Conservation (phyloP, 2,797 vertebrate species). For the Alca torda region DNA sequence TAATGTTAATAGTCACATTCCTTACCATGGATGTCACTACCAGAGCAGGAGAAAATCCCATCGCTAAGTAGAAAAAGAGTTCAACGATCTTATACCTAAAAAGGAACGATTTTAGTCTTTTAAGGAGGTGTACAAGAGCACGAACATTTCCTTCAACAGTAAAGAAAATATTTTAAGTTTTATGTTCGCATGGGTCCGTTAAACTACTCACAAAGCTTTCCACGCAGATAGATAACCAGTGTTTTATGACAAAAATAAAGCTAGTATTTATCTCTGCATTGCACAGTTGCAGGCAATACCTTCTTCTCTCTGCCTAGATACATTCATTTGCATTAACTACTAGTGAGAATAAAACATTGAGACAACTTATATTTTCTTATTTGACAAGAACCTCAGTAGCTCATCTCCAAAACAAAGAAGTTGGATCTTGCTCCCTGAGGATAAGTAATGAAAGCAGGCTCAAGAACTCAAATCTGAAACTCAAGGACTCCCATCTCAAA, state of each 20-base stretch:
- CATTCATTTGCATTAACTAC: background rate
- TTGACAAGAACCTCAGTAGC: background rate
- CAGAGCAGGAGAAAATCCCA: slow-evolving; percentile 95
- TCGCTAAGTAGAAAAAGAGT: slow-evolving; percentile 94
- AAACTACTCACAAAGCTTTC: background rate
- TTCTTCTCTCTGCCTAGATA: background rate
- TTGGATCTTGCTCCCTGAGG: background rate
- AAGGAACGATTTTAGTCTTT: background rate
- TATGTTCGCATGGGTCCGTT: background rate
- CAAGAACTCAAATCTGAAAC: background rate
- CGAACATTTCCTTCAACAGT: background rate
- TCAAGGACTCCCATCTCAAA: background rate
- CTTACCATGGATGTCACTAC: slow-evolving; percentile 96
- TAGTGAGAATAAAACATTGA: background rate
- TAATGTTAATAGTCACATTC: slow-evolving; percentile 6
- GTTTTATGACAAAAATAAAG: background rate
- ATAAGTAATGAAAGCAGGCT: background rate
- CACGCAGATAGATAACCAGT: background rate
- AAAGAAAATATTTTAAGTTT: background rate
- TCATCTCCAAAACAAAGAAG: background rate
- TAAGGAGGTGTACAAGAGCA: background rate
- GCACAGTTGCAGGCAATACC: background rate
- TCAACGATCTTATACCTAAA: slow-evolving; percentile 96
- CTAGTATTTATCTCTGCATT: background rate
- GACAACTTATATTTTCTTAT: background rate